These are phyloP conservation scores for Zoroaster sp. DNA, from an alignment of 53 echinoderm and acorn worm species.

Conservation along the genomic window DNA sequence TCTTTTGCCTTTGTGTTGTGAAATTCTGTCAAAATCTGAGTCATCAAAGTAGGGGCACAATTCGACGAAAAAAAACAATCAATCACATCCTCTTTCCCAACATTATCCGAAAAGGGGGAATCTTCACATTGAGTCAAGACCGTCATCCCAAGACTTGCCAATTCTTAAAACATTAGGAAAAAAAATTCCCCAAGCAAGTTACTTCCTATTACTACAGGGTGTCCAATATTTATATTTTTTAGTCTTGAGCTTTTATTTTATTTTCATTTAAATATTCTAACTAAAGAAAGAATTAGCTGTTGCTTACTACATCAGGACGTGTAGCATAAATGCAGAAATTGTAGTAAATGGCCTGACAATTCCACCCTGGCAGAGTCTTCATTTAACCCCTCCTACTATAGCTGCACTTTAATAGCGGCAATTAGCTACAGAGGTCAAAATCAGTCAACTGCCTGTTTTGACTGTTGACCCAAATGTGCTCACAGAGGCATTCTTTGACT, in stretches of 20 bases:
- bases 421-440: no score
- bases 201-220: slow-evolving; percentile 7
- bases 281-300: neutral
- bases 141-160: neutral
- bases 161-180: neutral
- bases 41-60: neutral
- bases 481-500: no score
- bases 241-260: neutral
- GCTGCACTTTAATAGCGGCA: no score
- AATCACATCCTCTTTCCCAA: neutral
- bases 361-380: no score
- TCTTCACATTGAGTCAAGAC: neutral
- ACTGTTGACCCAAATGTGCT: no score
- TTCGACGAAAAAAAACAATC: neutral
- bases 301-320: no score
- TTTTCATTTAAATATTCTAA: neutral
- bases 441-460: no score
- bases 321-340: no score
- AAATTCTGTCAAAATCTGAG: neutral
- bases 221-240: neutral
- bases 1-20: neutral
- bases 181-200: neutral
- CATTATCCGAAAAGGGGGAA: neutral
- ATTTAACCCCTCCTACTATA: no score
- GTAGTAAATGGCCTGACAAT: no score